phyloP scores from a whole-genome alignment of 2,113 vertebrate genomes.

The Tetrax tetrax region DNA sequence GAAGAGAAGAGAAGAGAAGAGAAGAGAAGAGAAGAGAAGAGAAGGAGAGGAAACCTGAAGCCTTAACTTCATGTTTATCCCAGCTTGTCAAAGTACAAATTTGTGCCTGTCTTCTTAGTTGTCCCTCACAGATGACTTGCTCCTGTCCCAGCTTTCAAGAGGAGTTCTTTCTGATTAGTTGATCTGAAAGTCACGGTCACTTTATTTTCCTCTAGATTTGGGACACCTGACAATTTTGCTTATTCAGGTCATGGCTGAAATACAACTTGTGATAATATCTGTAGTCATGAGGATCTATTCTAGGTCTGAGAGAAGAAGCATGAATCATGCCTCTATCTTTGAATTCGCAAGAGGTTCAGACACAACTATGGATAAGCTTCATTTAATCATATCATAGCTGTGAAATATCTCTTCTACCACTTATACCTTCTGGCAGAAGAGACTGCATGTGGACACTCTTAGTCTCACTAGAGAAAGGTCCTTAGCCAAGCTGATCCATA shows the following conservation, averaged over 20 bases:
- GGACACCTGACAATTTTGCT: not conserved
- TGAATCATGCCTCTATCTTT: not conserved
- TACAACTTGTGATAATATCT: not conserved
- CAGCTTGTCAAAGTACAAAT: not conserved
- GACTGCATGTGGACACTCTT: not conserved
- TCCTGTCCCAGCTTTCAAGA: not conserved
- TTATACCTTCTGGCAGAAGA: not conserved
- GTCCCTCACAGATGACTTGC: not conserved
- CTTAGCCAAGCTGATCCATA: not conserved
- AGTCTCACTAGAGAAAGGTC: not conserved
- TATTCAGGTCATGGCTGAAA: not conserved
- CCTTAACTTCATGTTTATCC: not conserved
- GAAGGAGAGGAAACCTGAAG: not conserved
- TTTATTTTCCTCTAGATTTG: not conserved
- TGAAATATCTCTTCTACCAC: conserved; percentile 10
- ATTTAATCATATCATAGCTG: conserved; percentile 28
- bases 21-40: not conserved
- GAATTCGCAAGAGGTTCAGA: not conserved
- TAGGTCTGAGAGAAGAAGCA: not conserved
- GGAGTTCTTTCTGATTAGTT: not conserved
- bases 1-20: no score
- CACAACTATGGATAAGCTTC: not conserved
- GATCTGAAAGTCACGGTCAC: not conserved
- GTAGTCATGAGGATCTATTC: not conserved
- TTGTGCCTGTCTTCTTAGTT: not conserved